These are phyloP conservation scores for Picus viridis DNA, from an alignment of 2,797 vertebrate genomes.

Conservation along the genomic window DNA sequence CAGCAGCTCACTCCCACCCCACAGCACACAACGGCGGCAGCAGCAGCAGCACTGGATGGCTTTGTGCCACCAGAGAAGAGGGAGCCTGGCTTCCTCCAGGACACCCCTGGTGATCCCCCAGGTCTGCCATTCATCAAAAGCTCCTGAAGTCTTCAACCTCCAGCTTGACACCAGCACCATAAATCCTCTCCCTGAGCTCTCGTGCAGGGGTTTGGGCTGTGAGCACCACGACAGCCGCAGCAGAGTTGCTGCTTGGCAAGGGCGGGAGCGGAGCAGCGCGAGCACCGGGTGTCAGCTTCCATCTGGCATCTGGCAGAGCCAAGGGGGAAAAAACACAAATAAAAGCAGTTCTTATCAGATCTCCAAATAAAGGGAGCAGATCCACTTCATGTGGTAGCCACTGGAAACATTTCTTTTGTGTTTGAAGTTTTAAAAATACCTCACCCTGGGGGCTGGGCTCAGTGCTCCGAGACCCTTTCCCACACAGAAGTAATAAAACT, in stretches of 20 bases:
- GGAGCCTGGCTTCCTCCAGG: slow-evolving; percentile 35
- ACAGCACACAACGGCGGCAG: too few species aligned
- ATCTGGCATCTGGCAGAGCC: slow-evolving; percentile 60
- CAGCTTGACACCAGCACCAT: neutral
- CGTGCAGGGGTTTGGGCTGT: slow-evolving; percentile 19
- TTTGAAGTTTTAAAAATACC: slow-evolving; percentile 64
- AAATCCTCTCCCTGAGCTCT: slow-evolving; percentile 19
- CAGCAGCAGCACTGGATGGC: too few species aligned
- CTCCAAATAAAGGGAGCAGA: slow-evolving; percentile 33
- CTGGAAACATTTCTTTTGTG: slow-evolving; percentile 65
- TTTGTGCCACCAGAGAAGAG: too few species aligned
- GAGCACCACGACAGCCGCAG: slow-evolving; percentile 1
- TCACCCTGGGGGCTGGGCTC: slow-evolving; percentile 31
- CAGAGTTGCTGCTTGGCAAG: slow-evolving; percentile 33
- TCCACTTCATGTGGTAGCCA: slow-evolving; percentile 33
- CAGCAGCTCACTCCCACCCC: too few species aligned
- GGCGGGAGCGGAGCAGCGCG: neutral
- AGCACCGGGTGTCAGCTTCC: slow-evolving; percentile 54
- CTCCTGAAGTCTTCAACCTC: too few species aligned
- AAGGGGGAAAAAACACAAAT: neutral
- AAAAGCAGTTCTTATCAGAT: slow-evolving; percentile 53
- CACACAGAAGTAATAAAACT: slow-evolving; percentile 41
- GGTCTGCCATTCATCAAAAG: too few species aligned
- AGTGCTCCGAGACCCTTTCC: slow-evolving; percentile 29
- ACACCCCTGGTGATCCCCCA: neutral